These are phyloP conservation scores for Baronia brevicornis DNA, from an alignment of 2,888 invertebrate species.

Conservation along the genomic window DNA sequence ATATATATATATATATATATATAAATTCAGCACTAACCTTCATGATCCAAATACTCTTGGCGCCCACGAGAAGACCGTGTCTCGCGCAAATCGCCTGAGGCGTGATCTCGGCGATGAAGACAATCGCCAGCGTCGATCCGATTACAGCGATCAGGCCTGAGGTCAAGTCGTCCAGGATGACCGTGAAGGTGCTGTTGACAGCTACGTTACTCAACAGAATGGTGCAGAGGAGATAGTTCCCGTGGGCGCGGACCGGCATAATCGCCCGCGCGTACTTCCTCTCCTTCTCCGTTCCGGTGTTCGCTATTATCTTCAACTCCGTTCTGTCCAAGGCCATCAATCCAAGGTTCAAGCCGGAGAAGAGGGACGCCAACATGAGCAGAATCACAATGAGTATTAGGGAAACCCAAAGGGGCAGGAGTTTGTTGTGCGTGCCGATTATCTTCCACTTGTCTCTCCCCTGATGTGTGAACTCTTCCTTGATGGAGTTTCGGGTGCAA, in stretches of 20 bases:
- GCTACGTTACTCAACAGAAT: conserved; percentile 90
- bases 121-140: conserved; percentile 94
- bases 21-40: conserved; percentile 62
- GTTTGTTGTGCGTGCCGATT: conserved; percentile 80
- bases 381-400: conserved; percentile 83
- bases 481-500: conserved; percentile 40
- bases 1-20: background rate
- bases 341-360: conserved; percentile 97
- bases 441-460: conserved; percentile 78
- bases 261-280: conserved; percentile 90
- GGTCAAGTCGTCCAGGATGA: conserved; percentile 95
- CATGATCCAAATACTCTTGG: conserved; percentile 95
- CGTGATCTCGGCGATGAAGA: conserved; percentile 98
- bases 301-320: conserved; percentile 94
- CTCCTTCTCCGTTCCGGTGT: conserved; percentile 91
- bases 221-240: conserved; percentile 94
- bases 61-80: conserved; percentile 95
- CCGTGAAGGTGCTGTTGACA: conserved; percentile 97
- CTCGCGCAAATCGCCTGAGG: conserved; percentile 97
- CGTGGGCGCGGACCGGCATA: conserved; percentile 92
- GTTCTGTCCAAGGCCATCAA: conserved; percentile 97
- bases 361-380: conserved; percentile 92
- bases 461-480: conserved; percentile 77
- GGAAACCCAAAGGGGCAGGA: conserved; percentile 87
- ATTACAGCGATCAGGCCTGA: conserved; percentile 93